Conservation (phyloP, 2,113 vertebrate genomes). For the Nycticryphes semicollaris region DNA sequence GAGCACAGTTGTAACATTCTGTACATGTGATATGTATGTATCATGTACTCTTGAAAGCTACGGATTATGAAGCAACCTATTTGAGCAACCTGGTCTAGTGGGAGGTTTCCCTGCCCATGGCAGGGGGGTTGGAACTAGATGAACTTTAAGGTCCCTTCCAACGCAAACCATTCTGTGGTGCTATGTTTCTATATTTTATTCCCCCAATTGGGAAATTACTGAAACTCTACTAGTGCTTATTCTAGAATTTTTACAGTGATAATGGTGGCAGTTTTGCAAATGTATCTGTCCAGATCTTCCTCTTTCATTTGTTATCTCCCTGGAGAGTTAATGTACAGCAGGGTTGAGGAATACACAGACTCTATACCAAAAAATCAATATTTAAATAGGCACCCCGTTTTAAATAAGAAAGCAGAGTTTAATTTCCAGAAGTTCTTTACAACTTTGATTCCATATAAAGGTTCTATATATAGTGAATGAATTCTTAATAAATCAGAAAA, state of each 20-base stretch:
- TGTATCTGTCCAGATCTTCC: not conserved
- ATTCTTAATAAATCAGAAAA: not conserved
- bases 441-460: not conserved
- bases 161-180: too few relatives aligned
- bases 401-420: not conserved
- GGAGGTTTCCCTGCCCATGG: too few relatives aligned
- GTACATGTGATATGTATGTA: accelerated
- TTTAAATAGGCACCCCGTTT: not conserved
- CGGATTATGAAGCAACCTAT: not conserved
- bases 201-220: not conserved
- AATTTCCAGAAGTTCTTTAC: not conserved
- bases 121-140: too few relatives aligned
- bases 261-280: not conserved
- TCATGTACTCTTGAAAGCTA: not conserved
- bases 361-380: not conserved
- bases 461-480: not conserved
- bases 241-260: not conserved
- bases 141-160: too few relatives aligned
- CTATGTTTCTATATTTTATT: not conserved
- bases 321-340: not conserved
- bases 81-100: too few relatives aligned
- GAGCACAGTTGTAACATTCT: not conserved
- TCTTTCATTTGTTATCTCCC: not conserved
- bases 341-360: not conserved
- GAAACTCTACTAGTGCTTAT: not conserved